Evolutionary conservation across 35 echinoderm and acorn worm genomes (phyloP).

Genomic region (Patiria miniata): DNA sequence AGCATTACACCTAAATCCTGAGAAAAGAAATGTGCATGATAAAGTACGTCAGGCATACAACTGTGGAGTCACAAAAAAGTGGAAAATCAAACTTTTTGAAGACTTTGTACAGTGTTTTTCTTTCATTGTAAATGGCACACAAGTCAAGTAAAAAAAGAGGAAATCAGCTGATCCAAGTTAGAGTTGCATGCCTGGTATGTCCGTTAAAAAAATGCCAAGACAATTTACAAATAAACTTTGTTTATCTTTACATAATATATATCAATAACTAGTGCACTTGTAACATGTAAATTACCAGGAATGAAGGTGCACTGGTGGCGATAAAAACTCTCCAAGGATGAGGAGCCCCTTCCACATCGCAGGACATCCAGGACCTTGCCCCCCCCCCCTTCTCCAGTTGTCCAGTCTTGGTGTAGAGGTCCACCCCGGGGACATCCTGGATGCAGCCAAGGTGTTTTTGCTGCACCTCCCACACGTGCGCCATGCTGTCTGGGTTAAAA

Average conservation of each 20-base stretch:
- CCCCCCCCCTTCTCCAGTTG: constrained; percentile 28
- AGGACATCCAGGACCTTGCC: constrained; percentile 21
- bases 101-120: not conserved
- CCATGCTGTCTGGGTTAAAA: constrained; percentile 27
- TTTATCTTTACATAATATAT: not conserved
- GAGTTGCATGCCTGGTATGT: not conserved
- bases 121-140: not conserved
- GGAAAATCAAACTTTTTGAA: too few species aligned
- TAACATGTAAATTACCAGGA: constrained; percentile 58
- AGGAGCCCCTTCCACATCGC: constrained; percentile 47
- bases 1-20: constrained; percentile 53
- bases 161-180: too few species aligned
- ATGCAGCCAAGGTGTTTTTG: constrained; percentile 57
- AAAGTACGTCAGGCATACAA: not conserved
- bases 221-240: not conserved
- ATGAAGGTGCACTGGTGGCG: constrained; percentile 52
- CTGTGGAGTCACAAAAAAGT: too few species aligned
- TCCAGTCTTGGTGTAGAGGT: constrained; percentile 39
- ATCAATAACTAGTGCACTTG: not conserved
- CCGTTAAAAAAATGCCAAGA: not conserved
- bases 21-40: not conserved
- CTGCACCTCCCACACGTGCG: constrained; percentile 32
- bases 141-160: not conserved
- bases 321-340: constrained; percentile 60
- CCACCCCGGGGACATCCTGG: constrained; percentile 31